phyloP scores from a whole-genome alignment of 2,797 vertebrate species.

The Coendou prehensilis region DNA sequence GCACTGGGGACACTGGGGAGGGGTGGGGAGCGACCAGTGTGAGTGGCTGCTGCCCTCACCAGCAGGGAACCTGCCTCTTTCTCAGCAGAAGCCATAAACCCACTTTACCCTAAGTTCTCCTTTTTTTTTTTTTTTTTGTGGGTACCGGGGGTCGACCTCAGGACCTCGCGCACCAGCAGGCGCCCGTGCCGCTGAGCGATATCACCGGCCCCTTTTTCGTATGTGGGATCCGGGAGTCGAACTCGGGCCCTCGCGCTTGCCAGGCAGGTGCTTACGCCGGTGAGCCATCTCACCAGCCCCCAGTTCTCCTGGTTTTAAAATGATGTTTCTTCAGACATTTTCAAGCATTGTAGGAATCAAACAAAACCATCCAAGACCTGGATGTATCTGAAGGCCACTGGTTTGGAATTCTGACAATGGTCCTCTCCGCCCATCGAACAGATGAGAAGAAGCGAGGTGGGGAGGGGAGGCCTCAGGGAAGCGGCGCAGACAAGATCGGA shows the following conservation, averaged over 20 bases:
- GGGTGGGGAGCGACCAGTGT: neutral
- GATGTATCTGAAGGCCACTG: neutral
- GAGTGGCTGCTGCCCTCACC: neutral
- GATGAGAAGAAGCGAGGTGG: neutral
- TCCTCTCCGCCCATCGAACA: neutral
- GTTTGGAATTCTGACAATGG: neutral
- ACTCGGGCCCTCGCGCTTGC: no score
- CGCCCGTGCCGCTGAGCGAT: no score
- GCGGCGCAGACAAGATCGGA: neutral
- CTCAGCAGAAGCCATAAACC: neutral
- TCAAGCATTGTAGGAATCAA: neutral
- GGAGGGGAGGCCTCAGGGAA: neutral
- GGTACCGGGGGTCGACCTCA: no score
- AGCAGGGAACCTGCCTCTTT: neutral
- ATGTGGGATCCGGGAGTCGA: no score
- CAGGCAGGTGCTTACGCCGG: no score
- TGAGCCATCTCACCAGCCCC: no score
- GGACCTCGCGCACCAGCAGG: no score
- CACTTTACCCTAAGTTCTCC: neutral
- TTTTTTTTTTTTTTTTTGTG: neutral
- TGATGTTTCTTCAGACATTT: neutral
- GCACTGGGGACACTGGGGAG: neutral
- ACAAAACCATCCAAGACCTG: neutral
- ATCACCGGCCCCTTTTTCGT: no score
- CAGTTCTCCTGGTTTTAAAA: neutral